Percentiles rank a stretch among this genome's conserved stretches.
Conservation (phyloP, 2,888 invertebrate species). For the Thera britannica region DNA sequence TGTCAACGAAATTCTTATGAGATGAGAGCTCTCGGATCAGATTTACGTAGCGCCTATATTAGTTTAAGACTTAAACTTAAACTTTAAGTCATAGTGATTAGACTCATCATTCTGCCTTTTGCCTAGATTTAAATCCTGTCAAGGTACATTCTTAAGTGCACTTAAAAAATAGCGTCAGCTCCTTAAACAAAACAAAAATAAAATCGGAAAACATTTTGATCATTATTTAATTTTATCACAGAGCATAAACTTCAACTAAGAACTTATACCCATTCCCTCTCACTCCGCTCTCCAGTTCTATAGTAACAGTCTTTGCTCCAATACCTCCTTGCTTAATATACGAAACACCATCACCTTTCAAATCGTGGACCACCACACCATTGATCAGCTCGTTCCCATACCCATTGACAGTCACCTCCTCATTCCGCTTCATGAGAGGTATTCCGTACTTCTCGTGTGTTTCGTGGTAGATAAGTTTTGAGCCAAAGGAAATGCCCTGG, state of each 20-base stretch:
- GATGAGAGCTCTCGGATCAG: no score
- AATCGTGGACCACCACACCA: slow-evolving; percentile 46
- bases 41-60: no score
- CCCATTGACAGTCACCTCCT: slow-evolving; percentile 40
- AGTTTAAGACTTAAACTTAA: no score
- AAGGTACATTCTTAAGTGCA: no score
- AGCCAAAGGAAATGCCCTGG: slow-evolving; percentile 19
- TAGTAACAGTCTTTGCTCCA: slow-evolving; percentile 44
- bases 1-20: no score
- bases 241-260: slow-evolving; percentile 48
- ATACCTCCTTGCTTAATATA: slow-evolving; percentile 49
- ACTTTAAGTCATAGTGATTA: no score
- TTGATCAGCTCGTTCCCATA: slow-evolving; percentile 40
- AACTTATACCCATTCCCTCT: slow-evolving; percentile 49
- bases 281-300: slow-evolving; percentile 44
- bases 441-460: slow-evolving; percentile 42
- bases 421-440: slow-evolving; percentile 39
- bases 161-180: no score
- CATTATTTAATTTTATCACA: neutral
- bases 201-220: no score
- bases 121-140: no score
- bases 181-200: no score
- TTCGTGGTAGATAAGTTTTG: slow-evolving; percentile 46
- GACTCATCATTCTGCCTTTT: no score
- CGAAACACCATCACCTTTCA: slow-evolving; percentile 46